Evolutionary conservation across 2,113 vertebrate genomes (phyloP).

Genomic region (Ageneiosus marmoratus): DNA sequence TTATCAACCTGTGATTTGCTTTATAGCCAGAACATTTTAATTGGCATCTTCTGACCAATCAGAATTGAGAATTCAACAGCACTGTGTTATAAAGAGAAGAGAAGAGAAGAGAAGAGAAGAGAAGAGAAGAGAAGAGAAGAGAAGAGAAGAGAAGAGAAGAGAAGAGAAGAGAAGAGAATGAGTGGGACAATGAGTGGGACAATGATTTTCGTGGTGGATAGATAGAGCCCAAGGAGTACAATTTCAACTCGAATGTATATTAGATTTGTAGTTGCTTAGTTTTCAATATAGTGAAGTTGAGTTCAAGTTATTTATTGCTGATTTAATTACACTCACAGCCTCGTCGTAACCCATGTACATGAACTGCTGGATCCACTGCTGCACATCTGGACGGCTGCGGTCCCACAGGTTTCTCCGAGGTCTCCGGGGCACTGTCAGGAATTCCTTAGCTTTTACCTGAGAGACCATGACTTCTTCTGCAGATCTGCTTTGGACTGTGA

Average conservation of each 20-base stretch:
- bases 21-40: neutral
- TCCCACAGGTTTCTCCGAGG: slow-evolving; percentile 82
- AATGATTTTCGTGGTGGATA: neutral
- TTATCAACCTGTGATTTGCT: neutral
- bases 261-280: neutral
- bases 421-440: slow-evolving; percentile 72
- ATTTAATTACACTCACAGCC: slow-evolving; percentile 67
- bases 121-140: no score
- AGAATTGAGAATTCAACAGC: neutral
- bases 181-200: no score
- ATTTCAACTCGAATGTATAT: neutral
- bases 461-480: slow-evolving; percentile 51
- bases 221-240: neutral
- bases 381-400: slow-evolving; percentile 77
- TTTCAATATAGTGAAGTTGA: neutral
- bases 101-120: no score
- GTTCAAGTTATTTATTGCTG: neutral
- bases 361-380: slow-evolving; percentile 89
- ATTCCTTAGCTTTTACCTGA: slow-evolving; percentile 75
- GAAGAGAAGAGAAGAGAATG: neutral
- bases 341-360: slow-evolving; percentile 83
- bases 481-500: slow-evolving; percentile 32
- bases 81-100: no score
- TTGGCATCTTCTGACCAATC: neutral
- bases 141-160: no score